Evolutionary conservation across 2,888 invertebrate species (phyloP).

Genomic region (Alviniconcha strummeri): DNA sequence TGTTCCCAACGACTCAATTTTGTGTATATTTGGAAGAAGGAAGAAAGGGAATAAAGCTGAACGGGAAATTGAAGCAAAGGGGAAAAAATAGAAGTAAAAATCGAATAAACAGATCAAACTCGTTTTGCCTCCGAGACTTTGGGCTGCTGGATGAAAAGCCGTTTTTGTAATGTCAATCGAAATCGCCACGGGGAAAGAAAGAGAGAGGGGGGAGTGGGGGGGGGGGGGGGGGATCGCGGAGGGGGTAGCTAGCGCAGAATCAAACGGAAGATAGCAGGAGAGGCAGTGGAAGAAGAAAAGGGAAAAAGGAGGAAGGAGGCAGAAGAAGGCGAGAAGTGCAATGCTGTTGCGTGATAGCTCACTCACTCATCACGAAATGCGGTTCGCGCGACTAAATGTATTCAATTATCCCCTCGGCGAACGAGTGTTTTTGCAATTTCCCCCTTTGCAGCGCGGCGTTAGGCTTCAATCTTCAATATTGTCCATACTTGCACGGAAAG

Average conservation of each 20-base stretch:
- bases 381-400: constrained; percentile 27
- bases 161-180: neutral
- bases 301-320: neutral
- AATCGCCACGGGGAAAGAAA: neutral
- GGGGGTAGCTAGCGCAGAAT: neutral
- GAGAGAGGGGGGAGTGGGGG: too few relatives aligned
- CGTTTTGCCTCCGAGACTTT: constrained; percentile 7
- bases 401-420: constrained; percentile 31
- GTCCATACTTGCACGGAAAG: constrained; percentile 25
- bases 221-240: neutral
- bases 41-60: constrained; percentile 1
- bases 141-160: constrained; percentile 15
- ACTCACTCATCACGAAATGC: constrained; percentile 20
- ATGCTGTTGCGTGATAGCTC: constrained; percentile 18
- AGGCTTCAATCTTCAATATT: constrained; percentile 30
- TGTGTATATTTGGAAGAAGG: neutral
- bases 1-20: neutral
- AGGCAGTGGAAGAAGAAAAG: neutral
- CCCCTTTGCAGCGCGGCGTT: constrained; percentile 28
- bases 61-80: constrained; percentile 5
- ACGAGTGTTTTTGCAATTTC: constrained; percentile 35
- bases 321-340: constrained; percentile 21
- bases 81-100: neutral
- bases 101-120: constrained; percentile 19
- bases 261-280: neutral